Evolutionary conservation across 2,797 vertebrate genomes (phyloP), one percentile per base, ranked within the genome.

Genomic region (Choloepus didactylus): DNA sequence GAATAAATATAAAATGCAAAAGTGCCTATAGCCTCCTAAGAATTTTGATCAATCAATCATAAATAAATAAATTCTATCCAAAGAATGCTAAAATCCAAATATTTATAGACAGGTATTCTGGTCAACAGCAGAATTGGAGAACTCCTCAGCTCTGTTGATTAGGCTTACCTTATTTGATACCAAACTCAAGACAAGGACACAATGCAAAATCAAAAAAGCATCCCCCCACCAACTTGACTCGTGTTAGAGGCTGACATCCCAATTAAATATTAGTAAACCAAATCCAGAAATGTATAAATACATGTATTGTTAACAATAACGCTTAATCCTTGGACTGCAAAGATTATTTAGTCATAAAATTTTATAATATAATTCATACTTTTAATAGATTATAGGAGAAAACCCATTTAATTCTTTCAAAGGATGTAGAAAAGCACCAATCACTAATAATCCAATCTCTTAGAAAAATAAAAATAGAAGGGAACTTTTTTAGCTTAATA

Each of bases 181-280:
- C 29, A 89, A 89, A 92, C 59, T 9, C 6, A 86, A 29, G 6
- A 80, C 35, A 76, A n/a, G 3, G 14, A 16, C 76, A 76, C 35
- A 46, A 56, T 59, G 31, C 3, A 82, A 64, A 76, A 77, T 89
- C 2, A 35, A 72, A 51, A 76, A 59, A 72, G 4, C 35, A 35
- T 35, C 35, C 35, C 35, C n/a, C 62, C 27, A 38, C 38, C 15
- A 51, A 85, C 83, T 90, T 90, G 27, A 82, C n/a, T 41, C 44
- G 11, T 31, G 51, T 25, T 11, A 44, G 6, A 72, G 59, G 41
- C 5, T 31, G 41, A 79, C 59, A 87, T 91, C 5, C 5, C 64
- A 73, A 25, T 21, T 54, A 77, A 87, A 77, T 59, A 66, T 86
- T 86, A 41, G 19, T 25, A 94, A 81, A 38, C 41, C n/a, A 92